Evolutionary conservation across 1,140 invertebrate species (phyloP), one percentile per base, ranked within the genome.

Genomic region (Drosophila sp.): DNA sequence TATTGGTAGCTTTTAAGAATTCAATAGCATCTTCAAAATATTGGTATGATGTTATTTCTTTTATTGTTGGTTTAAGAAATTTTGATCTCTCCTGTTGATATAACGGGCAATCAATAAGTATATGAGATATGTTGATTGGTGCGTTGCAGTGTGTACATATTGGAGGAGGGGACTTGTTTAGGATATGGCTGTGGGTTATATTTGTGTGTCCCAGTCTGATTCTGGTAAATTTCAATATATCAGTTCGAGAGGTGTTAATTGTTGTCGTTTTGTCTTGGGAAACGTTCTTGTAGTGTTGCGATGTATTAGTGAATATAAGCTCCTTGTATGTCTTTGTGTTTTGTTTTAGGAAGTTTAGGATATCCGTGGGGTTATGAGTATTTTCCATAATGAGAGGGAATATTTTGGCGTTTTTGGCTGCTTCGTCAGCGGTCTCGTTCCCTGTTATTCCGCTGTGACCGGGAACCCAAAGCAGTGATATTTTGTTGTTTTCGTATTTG

Each of bases 261-360:
- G 10, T 40, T 40, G 8, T 2, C 38, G 38, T 40, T 40, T 40
- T 40, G 38, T 40, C 38, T 40, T 40, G 11, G 38, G 11, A 40
- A 40, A 40, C 38, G 38, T n/a, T n/a, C 38, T 40, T 40, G 38
- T 40, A 40, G 38, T n/a, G 4, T n/a, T 40, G 38, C 11, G 38
- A 40, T n/a, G 38, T 40, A n/a, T 40, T 40, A 2, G 38, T 40
- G 38, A 40, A 40, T 40, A 40, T 40, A 3, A 40, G 38, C 11
- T 40, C 38, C 4, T 40, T 40, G 38, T 11, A 40, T 40, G 38
- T 40, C 38, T n/a, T 40, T 54, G 50, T 54, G 50, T 54, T 47
- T 47, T 47, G 10, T 17, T 17, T 17, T 17, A 17, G 17, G 17
- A 17, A 17, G 17, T 17, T 17, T 54, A 54, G 23, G 17, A 54